A percentile compares a stretch with the other conserved stretches of the same genome.
Conservation (phyloP, 2,797 vertebrate genomes). For the Tokudaia muenninki region DNA sequence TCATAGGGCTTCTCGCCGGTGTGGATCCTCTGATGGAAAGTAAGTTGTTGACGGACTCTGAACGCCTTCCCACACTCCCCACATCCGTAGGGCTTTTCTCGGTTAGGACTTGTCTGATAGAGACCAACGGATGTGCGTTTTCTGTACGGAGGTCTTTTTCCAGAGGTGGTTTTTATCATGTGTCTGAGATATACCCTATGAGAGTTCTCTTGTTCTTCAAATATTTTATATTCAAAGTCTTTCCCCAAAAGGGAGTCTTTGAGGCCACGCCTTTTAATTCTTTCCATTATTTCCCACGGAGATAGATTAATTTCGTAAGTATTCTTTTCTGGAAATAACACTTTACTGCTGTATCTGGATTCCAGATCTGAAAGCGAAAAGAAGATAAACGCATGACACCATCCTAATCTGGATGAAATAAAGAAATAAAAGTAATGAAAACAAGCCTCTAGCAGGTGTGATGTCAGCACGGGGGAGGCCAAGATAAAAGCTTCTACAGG, state of each 20-base stretch:
- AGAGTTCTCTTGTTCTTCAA: conserved; percentile 35
- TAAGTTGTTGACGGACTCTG: conserved; percentile 79
- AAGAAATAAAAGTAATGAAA: conserved; percentile 29
- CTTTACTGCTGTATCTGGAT: conserved; percentile 54
- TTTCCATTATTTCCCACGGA: conserved; percentile 72
- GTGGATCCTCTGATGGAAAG: conserved; percentile 82
- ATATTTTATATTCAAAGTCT: conserved; percentile 64
- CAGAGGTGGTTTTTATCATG: conserved; percentile 45
- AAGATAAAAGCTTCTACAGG: not conserved
- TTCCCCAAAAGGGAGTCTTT: conserved; percentile 63
- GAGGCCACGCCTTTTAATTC: conserved; percentile 60
- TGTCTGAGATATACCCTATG: conserved; percentile 64
- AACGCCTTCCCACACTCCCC: conserved; percentile 79
- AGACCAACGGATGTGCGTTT: conserved; percentile 52
- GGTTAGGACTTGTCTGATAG: conserved; percentile 64
- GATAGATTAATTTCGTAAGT: conserved; percentile 70
- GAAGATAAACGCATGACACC: conserved; percentile 34
- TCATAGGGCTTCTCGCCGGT: conserved; percentile 81
- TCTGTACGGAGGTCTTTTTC: conserved; percentile 61
- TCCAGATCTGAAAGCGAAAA: conserved; percentile 75
- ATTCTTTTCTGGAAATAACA: conserved; percentile 69
- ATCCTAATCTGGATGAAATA: conserved; percentile 60
- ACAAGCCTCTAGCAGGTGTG: not conserved
- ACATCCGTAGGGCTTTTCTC: conserved; percentile 79
- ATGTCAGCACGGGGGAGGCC: too few relatives aligned